Conservation (phyloP, 2,888 invertebrate species). For the Apocheima hispidaria region DNA sequence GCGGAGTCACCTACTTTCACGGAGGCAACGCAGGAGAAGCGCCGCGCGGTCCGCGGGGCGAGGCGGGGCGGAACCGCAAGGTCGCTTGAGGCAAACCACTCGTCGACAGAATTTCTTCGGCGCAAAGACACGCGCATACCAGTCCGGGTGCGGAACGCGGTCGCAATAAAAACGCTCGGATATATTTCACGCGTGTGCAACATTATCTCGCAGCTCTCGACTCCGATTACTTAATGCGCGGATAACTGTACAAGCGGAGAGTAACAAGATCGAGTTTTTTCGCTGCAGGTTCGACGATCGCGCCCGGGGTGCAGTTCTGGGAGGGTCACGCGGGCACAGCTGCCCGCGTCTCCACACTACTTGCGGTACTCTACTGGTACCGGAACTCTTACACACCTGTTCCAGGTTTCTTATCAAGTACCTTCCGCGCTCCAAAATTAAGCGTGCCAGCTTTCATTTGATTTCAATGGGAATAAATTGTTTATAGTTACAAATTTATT, state of each 20-base stretch:
- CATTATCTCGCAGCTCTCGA: conserved; percentile 82
- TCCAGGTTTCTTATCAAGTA: conserved; percentile 3
- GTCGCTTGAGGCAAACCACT: conserved; percentile 85
- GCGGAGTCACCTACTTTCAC: conserved; percentile 80
- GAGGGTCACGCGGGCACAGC: conserved; percentile 42
- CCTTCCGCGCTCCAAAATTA: too few relatives aligned
- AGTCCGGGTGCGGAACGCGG: conserved; percentile 77
- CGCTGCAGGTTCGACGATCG: conserved; percentile 78
- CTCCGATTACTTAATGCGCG: conserved; percentile 84
- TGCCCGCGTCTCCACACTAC: conserved; percentile 3
- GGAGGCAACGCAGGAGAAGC: conserved; percentile 65
- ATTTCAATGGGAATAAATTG: background rate
- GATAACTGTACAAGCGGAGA: conserved; percentile 81
- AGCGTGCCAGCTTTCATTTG: background rate
- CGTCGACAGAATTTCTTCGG: conserved; percentile 81
- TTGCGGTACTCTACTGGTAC: conserved; percentile 9
- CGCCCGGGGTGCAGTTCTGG: conserved; percentile 63
- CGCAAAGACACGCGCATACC: conserved; percentile 77
- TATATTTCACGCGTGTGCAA: conserved; percentile 86
- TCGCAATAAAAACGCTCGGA: conserved; percentile 82
- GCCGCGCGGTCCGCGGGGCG: conserved; percentile 46
- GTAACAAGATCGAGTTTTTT: conserved; percentile 83
- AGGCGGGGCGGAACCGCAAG: conserved; percentile 67
- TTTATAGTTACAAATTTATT: too few relatives aligned
- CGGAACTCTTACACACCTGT: background rate